phyloP scores from a whole-genome alignment of 1,140 invertebrate genomes.

The Drosophila takahashii region DNA sequence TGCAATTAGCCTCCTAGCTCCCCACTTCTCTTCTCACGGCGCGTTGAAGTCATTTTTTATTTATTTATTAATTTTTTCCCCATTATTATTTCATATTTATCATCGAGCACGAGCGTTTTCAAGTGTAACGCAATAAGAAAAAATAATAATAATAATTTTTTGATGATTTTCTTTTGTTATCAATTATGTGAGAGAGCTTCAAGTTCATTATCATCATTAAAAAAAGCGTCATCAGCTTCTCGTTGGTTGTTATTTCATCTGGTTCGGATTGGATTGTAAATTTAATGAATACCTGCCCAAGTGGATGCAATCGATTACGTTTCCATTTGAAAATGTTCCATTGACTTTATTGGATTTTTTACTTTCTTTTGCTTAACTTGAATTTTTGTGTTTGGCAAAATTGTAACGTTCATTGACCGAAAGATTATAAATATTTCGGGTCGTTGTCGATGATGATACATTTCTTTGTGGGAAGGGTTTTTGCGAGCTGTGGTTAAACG shows the following conservation, averaged over 20 bases:
- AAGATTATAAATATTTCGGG: conserved; percentile 39
- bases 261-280: conserved; percentile 42
- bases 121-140: conserved; percentile 41
- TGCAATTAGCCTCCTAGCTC: conserved; percentile 68
- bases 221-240: conserved; percentile 43
- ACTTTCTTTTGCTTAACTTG: conserved; percentile 7
- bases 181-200: conserved; percentile 63
- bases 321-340: conserved; percentile 25
- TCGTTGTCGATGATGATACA: conserved; percentile 56
- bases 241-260: conserved; percentile 47
- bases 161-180: conserved; percentile 69
- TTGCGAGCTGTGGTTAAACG: conserved; percentile 1
- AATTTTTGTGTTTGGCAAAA: conserved; percentile 35
- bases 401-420: conserved; percentile 66
- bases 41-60: conserved; percentile 49
- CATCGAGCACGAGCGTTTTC: conserved; percentile 50
- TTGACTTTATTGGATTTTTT: conserved; percentile 3
- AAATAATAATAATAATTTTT: conserved; percentile 41
- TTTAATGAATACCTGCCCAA: conserved; percentile 53
- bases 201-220: conserved; percentile 81
- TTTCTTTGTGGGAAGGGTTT: conserved; percentile 37
- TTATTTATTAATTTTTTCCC: conserved; percentile 69
- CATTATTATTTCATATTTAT: conserved; percentile 70
- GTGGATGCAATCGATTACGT: conserved; percentile 60
- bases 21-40: conserved; percentile 16